These are phyloP conservation scores for Pogonocichla stellata DNA, from an alignment of 2,113 vertebrate species.

Conservation along the genomic window DNA sequence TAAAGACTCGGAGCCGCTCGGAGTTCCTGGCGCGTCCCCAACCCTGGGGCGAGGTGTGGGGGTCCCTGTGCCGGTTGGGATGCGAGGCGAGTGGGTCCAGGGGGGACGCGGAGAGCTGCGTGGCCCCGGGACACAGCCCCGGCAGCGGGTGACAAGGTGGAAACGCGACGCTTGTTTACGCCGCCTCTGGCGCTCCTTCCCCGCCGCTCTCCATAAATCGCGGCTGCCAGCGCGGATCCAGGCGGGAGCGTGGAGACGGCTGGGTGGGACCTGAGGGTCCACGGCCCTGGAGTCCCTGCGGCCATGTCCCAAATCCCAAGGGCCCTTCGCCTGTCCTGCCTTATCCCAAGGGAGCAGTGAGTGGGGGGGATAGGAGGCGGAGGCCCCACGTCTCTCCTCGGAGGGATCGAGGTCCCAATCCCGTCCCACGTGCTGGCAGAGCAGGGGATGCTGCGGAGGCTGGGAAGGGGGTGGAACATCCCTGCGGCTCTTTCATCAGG, in stretches of 20 bases:
- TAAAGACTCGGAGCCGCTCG: background rate
- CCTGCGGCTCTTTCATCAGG: background rate
- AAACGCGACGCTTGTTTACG: background rate
- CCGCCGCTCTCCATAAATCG: background rate
- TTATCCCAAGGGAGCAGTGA: background rate
- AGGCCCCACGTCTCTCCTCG: rapidly evolving
- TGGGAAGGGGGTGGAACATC: background rate
- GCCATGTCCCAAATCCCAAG: background rate
- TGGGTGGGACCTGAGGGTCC: background rate
- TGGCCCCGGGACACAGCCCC: background rate
- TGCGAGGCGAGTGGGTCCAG: rapidly evolving
- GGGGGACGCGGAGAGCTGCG: background rate
- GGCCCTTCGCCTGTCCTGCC: background rate
- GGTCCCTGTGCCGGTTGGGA: background rate
- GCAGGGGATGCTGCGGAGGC: background rate
- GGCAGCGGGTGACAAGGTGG: background rate
- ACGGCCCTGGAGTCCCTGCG: background rate
- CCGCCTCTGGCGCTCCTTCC: background rate
- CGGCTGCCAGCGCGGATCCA: background rate
- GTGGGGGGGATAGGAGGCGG: rapidly evolving
- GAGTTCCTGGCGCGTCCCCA: background rate
- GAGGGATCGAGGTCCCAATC: background rate
- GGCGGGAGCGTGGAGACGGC: background rate
- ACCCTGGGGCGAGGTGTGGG: background rate
- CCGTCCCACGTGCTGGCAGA: background rate